These are phyloP conservation scores for Procambarus virginalis DNA, from an alignment of 1,140 invertebrate species.

Conservation along the genomic window DNA sequence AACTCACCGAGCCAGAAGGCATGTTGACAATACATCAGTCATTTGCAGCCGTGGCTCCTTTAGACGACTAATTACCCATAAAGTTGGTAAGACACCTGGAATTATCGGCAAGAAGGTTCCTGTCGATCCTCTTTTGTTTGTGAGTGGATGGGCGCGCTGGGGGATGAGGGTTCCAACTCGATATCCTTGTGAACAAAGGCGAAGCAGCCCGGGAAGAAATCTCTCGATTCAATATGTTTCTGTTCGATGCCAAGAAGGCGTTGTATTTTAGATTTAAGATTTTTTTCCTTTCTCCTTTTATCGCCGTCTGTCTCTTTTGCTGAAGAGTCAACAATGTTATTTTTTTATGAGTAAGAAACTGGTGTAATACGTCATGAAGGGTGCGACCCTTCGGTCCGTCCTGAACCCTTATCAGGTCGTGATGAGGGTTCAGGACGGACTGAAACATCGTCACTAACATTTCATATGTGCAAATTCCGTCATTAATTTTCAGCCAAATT, in stretches of 20 bases:
- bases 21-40: slow-evolving; percentile 48
- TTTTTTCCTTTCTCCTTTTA: not conserved
- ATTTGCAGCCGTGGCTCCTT: slow-evolving; percentile 20
- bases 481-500: no score
- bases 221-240: not conserved
- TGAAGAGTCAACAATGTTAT: no score
- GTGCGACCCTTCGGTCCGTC: no score
- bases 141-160: not conserved
- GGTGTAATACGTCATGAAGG: no score
- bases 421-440: no score
- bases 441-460: no score
- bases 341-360: no score
- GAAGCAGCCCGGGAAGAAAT: not conserved
- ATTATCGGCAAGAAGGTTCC: not conserved
- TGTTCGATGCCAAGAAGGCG: not conserved
- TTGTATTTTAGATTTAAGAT: not conserved
- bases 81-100: slow-evolving; percentile 5
- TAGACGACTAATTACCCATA: not conserved
- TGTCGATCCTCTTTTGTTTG: slow-evolving; percentile 9
- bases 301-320: not conserved
- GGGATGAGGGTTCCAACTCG: slow-evolving; percentile 1
- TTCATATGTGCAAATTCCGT: no score
- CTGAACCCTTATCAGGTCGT: no score
- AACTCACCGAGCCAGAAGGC: slow-evolving; percentile 32
- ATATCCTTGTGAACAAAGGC: slow-evolving; percentile 15